phyloP scores from a whole-genome alignment of 2,888 invertebrate species.

The Oscheius sp. region DNA sequence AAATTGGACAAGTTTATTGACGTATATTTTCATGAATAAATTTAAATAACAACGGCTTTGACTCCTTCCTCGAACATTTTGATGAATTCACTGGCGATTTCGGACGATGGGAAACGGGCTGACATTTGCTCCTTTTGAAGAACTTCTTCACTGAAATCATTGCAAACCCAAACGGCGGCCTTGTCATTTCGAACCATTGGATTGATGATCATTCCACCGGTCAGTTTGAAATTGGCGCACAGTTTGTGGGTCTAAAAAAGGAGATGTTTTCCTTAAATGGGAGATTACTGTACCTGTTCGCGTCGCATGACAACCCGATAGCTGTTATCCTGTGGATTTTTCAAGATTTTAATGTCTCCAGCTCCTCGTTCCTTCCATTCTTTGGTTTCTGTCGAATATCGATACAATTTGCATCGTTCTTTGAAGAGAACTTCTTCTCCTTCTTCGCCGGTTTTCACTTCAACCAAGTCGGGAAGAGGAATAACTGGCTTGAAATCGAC shows the following conservation, averaged over 20 bases:
- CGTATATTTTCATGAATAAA: no score
- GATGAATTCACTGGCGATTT: conserved; percentile 51
- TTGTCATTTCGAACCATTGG: conserved; percentile 71
- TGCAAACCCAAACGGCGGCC: conserved; percentile 44
- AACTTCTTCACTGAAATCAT: conserved; percentile 83
- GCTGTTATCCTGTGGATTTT: conserved; percentile 80
- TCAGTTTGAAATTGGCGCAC: conserved; percentile 71
- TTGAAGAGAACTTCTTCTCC: conserved; percentile 72
- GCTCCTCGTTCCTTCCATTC: conserved; percentile 76
- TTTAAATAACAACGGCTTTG: background rate
- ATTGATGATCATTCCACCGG: conserved; percentile 76
- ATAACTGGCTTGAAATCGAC: conserved; percentile 69
- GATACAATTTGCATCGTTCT: conserved; percentile 74
- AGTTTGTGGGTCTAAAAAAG: conserved; percentile 59
- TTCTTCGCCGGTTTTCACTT: conserved; percentile 72
- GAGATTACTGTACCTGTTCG: conserved; percentile 80
- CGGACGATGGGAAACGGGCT: conserved; percentile 48
- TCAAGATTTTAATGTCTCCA: conserved; percentile 77
- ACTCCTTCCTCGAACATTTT: conserved; percentile 9
- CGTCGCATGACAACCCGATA: conserved; percentile 88
- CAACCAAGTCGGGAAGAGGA: conserved; percentile 71
- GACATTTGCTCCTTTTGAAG: conserved; percentile 45
- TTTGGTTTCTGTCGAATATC: conserved; percentile 66
- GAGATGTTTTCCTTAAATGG: background rate
- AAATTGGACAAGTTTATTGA: no score